A percentile compares a stretch with the other conserved stretches of the same genome.
These are phyloP conservation scores for Neelides folsomi DNA, from an alignment of 2,888 invertebrate genomes.

Conservation along the genomic window DNA sequence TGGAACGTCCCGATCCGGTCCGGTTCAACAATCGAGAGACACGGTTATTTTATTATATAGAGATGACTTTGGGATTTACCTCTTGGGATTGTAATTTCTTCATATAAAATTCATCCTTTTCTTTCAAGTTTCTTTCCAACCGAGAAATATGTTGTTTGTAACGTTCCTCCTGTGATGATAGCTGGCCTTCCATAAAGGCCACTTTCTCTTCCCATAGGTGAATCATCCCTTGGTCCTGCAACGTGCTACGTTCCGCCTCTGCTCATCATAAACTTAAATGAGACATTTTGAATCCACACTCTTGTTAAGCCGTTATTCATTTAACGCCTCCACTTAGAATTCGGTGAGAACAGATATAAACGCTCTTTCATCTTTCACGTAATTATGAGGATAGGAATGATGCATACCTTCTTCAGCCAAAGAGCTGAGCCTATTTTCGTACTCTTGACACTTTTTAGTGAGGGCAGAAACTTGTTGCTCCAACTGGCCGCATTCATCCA, in stretches of 20 bases:
- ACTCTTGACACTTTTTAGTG: conserved; percentile 28
- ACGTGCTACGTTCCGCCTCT: conserved; percentile 17
- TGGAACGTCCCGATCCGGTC: too few relatives aligned
- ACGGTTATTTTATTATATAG: too few relatives aligned
- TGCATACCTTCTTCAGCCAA: conserved; percentile 25
- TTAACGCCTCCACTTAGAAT: too few relatives aligned
- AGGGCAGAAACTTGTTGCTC: conserved; percentile 27
- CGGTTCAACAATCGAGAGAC: too few relatives aligned
- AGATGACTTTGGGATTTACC: conserved; percentile 7
- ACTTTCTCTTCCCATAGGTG: conserved; percentile 19
- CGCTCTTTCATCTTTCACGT: too few relatives aligned
- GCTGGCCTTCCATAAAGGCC: conserved; percentile 37
- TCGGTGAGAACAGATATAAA: too few relatives aligned
- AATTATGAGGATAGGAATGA: background rate
- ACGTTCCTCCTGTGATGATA: conserved; percentile 24
- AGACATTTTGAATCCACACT: too few relatives aligned
- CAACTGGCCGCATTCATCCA: conserved; percentile 23
- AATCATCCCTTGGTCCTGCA: conserved; percentile 23
- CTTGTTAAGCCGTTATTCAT: too few relatives aligned
- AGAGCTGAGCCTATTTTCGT: conserved; percentile 24
- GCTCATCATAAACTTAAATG: too few relatives aligned
- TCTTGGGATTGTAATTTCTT: conserved; percentile 35
- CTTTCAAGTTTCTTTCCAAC: conserved; percentile 41
- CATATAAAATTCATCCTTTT: conserved; percentile 39
- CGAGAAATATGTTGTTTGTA: conserved; percentile 13